A percentile compares a stretch with the other conserved stretches of the same genome.
These are phyloP conservation scores for Rhodeus uyekii DNA, from an alignment of 2,797 vertebrate genomes.

Conservation along the genomic window DNA sequence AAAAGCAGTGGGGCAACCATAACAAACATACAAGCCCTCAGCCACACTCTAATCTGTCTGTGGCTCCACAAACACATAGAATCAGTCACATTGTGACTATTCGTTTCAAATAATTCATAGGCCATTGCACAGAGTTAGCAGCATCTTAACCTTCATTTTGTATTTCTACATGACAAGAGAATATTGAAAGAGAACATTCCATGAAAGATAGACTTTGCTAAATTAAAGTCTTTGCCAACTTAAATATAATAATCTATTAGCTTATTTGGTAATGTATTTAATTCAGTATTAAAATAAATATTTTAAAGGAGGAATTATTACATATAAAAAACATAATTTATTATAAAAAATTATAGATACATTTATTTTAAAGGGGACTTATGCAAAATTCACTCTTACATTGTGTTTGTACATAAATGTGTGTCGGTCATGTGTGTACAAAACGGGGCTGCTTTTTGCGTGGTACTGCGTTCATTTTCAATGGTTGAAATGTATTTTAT, in stretches of 20 bases:
- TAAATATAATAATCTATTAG: neutral
- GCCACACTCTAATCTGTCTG: slow-evolving; percentile 15
- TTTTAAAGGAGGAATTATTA: neutral
- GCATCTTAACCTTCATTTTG: neutral
- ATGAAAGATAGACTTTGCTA: neutral
- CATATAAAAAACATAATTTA: neutral
- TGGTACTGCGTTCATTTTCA: too few species aligned
- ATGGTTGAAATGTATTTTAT: too few species aligned
- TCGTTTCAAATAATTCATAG: neutral
- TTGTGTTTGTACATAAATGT: too few species aligned
- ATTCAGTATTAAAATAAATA: neutral
- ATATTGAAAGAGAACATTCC: neutral
- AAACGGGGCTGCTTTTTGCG: too few species aligned
- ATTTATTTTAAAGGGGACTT: too few species aligned
- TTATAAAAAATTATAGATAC: neutral
- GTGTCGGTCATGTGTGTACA: too few species aligned
- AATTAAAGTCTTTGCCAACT: neutral
- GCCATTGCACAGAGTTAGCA: neutral
- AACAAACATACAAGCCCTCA: slow-evolving; percentile 29
- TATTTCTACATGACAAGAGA: neutral
- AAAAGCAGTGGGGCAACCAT: slow-evolving; percentile 47
- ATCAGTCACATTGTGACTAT: neutral
- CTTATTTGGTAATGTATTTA: neutral
- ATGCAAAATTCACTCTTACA: too few species aligned
- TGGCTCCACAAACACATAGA: neutral